phyloP scores from a whole-genome alignment of 2,797 vertebrate genomes.

The Scolopax rusticola region DNA sequence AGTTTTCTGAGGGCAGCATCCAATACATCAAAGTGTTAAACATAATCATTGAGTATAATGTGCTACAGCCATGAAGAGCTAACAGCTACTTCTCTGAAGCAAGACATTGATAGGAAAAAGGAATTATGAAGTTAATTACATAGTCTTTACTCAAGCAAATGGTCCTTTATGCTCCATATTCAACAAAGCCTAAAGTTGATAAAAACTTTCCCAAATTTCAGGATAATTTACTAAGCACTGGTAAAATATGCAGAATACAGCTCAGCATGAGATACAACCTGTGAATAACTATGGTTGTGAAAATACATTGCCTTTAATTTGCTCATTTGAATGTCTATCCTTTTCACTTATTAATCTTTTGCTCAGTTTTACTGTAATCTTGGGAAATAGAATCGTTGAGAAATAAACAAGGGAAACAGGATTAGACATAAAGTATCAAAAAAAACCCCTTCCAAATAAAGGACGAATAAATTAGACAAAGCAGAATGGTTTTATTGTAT shows the following conservation, averaged over 20 bases:
- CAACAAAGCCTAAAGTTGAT: neutral
- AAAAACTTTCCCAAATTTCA: neutral
- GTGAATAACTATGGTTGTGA: neutral
- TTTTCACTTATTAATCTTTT: conserved; percentile 11
- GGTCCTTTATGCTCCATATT: neutral
- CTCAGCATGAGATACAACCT: neutral
- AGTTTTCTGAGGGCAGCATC: neutral
- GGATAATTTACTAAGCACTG: neutral
- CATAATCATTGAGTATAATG: neutral
- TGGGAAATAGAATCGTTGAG: neutral
- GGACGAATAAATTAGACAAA: neutral
- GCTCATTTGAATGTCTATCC: neutral
- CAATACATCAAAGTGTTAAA: neutral
- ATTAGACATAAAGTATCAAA: neutral
- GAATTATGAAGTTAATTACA: neutral
- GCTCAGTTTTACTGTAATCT: conserved; percentile 6
- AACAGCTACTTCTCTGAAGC: neutral
- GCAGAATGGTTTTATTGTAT: neutral
- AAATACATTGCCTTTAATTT: conserved; percentile 1
- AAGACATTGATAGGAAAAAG: neutral
- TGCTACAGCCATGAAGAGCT: neutral
- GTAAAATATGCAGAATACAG: neutral
- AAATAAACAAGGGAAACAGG: neutral
- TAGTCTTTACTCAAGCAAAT: neutral
- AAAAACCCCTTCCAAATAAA: neutral